Evolutionary conservation across 2,888 invertebrate species (phyloP).

Genomic region (Spisula subtruncata): DNA sequence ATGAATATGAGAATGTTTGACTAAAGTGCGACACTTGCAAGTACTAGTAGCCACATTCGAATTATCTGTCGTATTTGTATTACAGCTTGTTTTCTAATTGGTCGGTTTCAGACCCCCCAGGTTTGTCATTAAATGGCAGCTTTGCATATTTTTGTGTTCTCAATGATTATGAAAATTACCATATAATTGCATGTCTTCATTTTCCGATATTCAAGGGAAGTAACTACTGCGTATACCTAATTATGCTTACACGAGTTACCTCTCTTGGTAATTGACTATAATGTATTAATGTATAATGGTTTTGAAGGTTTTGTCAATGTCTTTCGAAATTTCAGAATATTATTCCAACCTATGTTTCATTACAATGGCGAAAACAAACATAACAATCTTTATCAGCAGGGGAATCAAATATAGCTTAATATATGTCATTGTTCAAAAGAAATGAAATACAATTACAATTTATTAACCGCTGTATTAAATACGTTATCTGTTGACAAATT

Average conservation of each 20-base stretch:
- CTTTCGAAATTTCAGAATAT: background rate
- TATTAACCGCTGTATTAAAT: conserved; percentile 28
- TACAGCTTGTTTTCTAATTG: too few species aligned
- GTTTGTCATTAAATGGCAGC: too few species aligned
- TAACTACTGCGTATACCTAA: too few species aligned
- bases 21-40: too few species aligned
- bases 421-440: background rate
- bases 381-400: background rate
- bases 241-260: background rate
- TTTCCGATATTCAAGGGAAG: too few species aligned
- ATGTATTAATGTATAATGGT: background rate
- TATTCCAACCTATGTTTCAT: background rate
- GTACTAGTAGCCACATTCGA: too few species aligned
- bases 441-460: background rate
- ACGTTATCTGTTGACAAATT: conserved; percentile 32
- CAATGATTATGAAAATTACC: too few species aligned
- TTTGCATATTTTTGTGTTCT: too few species aligned
- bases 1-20: too few species aligned
- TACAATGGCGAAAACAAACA: background rate
- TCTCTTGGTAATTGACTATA: background rate
- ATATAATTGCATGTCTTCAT: too few species aligned
- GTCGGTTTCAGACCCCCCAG: too few species aligned
- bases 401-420: background rate
- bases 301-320: background rate
- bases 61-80: too few species aligned